Percentiles rank a stretch among this genome's conserved stretches.
Conservation (phyloP, 2,113 vertebrate genomes). For the Cathartes aura region DNA sequence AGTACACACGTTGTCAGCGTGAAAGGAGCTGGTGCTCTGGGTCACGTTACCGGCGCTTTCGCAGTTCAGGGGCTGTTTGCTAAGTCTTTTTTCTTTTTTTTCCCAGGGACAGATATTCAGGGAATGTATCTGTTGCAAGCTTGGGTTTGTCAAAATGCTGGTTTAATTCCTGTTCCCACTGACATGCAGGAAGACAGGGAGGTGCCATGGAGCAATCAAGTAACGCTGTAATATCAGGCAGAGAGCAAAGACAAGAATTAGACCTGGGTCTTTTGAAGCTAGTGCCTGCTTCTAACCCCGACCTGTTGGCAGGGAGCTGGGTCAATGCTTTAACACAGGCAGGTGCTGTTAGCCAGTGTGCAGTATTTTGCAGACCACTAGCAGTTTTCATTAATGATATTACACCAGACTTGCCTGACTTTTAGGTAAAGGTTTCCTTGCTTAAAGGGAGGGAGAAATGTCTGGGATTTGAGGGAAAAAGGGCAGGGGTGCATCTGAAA, state of each 20-base stretch:
- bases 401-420: not conserved
- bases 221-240: not conserved
- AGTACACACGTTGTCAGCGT: not conserved
- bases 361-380: not conserved
- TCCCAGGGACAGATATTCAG: not conserved
- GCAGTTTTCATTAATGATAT: not conserved
- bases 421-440: not conserved
- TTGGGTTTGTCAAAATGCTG: not conserved
- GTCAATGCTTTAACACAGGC: not conserved
- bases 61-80: not conserved
- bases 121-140: not conserved
- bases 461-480: not conserved
- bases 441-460: not conserved
- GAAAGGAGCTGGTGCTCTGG: not conserved
- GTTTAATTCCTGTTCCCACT: not conserved
- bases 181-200: not conserved
- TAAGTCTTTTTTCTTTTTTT: not conserved
- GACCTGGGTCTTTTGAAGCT: not conserved
- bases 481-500: not conserved
- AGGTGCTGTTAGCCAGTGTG: not conserved
- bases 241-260: not conserved
- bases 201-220: not conserved
- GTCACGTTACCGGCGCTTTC: not conserved
- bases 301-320: not conserved
- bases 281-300: not conserved